Percentiles rank a stretch among this genome's conserved stretches.
Conservation (phyloP, 2,113 vertebrate genomes). For the Paraplagusia blochii region DNA sequence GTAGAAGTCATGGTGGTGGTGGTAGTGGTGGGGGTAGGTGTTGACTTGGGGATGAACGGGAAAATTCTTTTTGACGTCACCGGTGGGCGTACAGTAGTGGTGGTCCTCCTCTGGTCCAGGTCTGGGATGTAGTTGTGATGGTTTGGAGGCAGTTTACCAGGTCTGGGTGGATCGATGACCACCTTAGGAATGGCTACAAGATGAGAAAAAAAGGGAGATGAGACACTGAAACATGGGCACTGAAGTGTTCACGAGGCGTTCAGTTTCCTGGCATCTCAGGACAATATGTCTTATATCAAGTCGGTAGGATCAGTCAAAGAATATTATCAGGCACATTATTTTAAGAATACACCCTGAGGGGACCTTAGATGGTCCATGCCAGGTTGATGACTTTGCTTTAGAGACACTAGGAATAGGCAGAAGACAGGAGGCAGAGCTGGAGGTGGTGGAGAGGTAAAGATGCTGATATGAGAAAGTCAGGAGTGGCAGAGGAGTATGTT, state of each 20-base stretch:
- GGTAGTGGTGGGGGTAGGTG: conserved; percentile 44
- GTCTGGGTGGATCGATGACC: conserved; percentile 78
- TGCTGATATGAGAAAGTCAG: too few relatives aligned
- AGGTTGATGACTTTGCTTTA: too few relatives aligned
- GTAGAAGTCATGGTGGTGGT: conserved; percentile 39
- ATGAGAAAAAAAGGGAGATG: conserved; percentile 41
- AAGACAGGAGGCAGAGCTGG: too few relatives aligned
- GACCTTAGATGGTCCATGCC: too few relatives aligned
- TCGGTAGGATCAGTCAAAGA: too few relatives aligned
- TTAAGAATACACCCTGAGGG: too few relatives aligned
- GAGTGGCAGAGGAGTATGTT: too few relatives aligned
- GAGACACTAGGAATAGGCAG: too few relatives aligned
- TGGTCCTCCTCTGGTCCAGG: conserved; percentile 70
- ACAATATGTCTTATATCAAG: too few relatives aligned
- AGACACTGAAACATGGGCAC: conserved; percentile 44
- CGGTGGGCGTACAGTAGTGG: conserved; percentile 62
- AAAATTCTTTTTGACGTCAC: conserved; percentile 60
- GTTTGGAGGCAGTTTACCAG: conserved; percentile 66
- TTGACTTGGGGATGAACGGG: conserved; percentile 38
- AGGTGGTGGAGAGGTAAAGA: too few relatives aligned
- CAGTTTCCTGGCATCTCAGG: conserved; percentile 41
- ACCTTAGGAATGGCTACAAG: conserved; percentile 80
- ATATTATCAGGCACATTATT: too few relatives aligned
- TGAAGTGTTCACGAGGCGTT: conserved; percentile 46
- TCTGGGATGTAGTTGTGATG: conserved; percentile 80